A percentile compares a stretch with the other conserved stretches of the same genome.
These are phyloP conservation scores for Cerceris rybyensis DNA, from an alignment of 2,888 invertebrate species.

Conservation along the genomic window DNA sequence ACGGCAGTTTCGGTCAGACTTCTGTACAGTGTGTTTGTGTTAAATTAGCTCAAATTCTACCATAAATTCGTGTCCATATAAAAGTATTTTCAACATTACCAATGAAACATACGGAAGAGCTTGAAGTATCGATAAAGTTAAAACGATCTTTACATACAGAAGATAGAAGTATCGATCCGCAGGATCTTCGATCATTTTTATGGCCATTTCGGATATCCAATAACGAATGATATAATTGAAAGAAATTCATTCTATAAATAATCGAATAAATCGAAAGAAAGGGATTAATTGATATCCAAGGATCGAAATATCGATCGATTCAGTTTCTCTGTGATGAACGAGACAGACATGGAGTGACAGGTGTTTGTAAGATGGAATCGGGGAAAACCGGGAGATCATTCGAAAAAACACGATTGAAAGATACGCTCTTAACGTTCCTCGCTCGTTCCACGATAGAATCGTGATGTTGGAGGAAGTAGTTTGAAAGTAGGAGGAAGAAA, in stretches of 20 bases:
- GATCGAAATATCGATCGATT: background rate
- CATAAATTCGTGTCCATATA: constrained; percentile 10
- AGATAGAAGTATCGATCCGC: background rate
- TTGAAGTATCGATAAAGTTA: background rate
- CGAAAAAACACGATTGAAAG: background rate
- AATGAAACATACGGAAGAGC: constrained; percentile 21
- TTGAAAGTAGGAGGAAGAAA: constrained; percentile 10
- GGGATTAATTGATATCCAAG: no score
- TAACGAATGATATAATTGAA: background rate
- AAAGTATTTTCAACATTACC: background rate
- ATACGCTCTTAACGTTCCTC: background rate
- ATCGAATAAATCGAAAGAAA: background rate
- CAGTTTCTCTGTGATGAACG: background rate
- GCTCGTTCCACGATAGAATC: background rate
- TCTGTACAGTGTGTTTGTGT: background rate
- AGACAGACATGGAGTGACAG: background rate
- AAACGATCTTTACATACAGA: background rate
- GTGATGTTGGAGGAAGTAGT: background rate
- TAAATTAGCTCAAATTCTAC: background rate
- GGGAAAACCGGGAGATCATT: background rate
- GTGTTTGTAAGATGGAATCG: background rate
- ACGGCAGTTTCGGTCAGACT: constrained; percentile 42
- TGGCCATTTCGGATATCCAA: background rate
- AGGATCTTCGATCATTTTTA: background rate
- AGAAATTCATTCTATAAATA: background rate